A percentile compares a stretch with the other conserved stretches of the same genome.
Evolutionary conservation across 2,888 invertebrate species (phyloP).

Genomic region (Acrobasis repandana): DNA sequence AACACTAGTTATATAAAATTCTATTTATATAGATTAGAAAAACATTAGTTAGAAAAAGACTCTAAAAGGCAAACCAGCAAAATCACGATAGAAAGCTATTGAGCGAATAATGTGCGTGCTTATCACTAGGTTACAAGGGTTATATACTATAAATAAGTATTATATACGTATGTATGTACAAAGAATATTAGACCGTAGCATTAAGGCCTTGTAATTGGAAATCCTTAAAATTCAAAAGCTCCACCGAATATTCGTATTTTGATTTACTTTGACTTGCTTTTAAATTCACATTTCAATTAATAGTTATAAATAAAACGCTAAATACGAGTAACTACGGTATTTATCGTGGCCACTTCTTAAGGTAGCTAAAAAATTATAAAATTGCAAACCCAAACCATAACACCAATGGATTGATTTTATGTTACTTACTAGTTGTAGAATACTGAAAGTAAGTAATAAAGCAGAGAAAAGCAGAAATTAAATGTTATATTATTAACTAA

Average conservation of each 20-base stretch:
- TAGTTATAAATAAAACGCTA: background rate
- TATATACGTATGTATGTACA: constrained; percentile 37
- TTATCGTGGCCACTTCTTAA: too few species aligned
- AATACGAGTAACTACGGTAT: too few species aligned
- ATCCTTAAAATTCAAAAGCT: background rate
- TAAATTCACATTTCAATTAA: background rate
- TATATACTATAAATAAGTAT: constrained; percentile 32
- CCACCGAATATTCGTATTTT: background rate
- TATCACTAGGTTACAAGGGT: constrained; percentile 47
- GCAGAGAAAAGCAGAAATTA: background rate
- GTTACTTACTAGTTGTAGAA: background rate
- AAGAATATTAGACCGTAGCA: constrained; percentile 50
- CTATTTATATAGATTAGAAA: constrained; percentile 56
- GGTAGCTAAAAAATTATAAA: too few species aligned
- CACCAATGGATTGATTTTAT: background rate
- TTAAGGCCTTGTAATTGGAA: constrained; percentile 46
- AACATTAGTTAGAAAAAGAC: constrained; percentile 59
- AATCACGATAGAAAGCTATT: constrained; percentile 74
- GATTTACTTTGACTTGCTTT: background rate
- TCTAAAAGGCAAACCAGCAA: constrained; percentile 76
- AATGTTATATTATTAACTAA: background rate
- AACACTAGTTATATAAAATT: constrained; percentile 56
- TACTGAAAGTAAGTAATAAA: background rate
- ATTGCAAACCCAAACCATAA: background rate
- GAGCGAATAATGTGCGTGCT: constrained; percentile 71